Percentiles rank a stretch among this genome's conserved stretches.
These are phyloP conservation scores for Mus pahari DNA, from an alignment of 2,113 vertebrate species.

Conservation along the genomic window DNA sequence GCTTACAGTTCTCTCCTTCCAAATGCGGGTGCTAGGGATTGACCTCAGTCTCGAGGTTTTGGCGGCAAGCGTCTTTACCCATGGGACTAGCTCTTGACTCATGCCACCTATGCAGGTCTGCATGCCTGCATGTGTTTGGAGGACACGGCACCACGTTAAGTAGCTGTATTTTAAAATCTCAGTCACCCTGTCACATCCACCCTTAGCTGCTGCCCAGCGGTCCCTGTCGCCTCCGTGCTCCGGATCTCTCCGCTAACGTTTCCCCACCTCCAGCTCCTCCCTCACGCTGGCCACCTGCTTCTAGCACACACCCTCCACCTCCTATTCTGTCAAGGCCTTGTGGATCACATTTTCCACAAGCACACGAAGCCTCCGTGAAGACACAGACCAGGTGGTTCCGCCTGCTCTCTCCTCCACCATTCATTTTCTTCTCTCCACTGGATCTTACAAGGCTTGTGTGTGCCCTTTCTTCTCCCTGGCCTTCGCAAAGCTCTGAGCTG, in stretches of 20 bases:
- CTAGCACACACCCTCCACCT: accelerated
- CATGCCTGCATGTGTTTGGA: too few relatives aligned
- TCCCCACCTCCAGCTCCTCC: too few relatives aligned
- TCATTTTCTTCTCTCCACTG: neutral
- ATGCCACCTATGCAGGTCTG: neutral
- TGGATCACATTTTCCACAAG: accelerated
- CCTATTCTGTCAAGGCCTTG: neutral
- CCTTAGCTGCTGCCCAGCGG: neutral
- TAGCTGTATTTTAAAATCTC: neutral
- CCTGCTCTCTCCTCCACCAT: neutral
- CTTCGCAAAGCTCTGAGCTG: accelerated
- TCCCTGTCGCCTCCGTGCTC: neutral
- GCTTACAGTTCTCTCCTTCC: neutral
- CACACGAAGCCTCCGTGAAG: neutral
- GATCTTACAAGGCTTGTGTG: neutral
- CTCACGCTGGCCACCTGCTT: accelerated
- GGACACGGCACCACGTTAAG: neutral
- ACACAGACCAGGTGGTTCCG: accelerated
- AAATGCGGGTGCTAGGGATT: neutral
- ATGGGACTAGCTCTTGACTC: accelerated
- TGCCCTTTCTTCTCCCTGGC: too few relatives aligned
- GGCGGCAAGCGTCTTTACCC: neutral
- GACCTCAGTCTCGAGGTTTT: neutral
- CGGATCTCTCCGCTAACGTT: accelerated
- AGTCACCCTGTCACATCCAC: neutral